Evolutionary conservation across 2,797 vertebrate genomes (phyloP).

Genomic region (Philypnodon macrostomus): DNA sequence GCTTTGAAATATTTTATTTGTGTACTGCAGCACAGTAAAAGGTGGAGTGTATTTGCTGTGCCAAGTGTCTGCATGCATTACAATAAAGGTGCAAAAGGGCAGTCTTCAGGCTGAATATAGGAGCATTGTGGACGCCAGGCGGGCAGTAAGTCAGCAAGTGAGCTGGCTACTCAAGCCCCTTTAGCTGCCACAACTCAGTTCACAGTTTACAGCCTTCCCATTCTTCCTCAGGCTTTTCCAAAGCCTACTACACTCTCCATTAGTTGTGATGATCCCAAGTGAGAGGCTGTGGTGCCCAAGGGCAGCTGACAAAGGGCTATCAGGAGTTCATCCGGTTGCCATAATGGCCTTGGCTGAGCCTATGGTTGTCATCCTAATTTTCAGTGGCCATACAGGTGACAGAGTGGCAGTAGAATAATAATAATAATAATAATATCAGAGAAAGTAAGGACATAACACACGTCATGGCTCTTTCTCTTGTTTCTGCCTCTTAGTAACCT

Average conservation of each 20-base stretch:
- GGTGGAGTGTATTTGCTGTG: conserved; percentile 57
- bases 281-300: conserved; percentile 60
- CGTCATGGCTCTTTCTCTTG: conserved; percentile 40
- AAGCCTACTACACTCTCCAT: conserved; percentile 67
- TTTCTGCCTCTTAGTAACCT: conserved; percentile 53
- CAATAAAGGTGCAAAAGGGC: conserved; percentile 69
- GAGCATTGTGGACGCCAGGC: conserved; percentile 57
- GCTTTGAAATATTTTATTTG: conserved; percentile 64
- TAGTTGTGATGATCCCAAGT: conserved; percentile 67
- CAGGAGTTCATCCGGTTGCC: conserved; percentile 66
- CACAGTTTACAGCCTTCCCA: conserved; percentile 72
- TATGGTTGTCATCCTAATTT: conserved; percentile 69
- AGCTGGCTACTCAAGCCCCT: conserved; percentile 63
- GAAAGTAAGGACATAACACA: conserved; percentile 41
- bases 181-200: conserved; percentile 70
- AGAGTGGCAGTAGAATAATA: conserved; percentile 49
- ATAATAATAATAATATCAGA: conserved; percentile 39
- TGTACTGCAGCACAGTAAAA: conserved; percentile 55
- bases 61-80: conserved; percentile 64
- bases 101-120: conserved; percentile 60
- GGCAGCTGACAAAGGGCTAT: conserved; percentile 64
- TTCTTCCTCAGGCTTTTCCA: conserved; percentile 65
- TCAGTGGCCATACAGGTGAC: conserved; percentile 61
- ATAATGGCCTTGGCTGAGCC: conserved; percentile 70
- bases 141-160: conserved; percentile 66